Conservation (phyloP, 2,113 vertebrate species). For the Piprites chloris region DNA sequence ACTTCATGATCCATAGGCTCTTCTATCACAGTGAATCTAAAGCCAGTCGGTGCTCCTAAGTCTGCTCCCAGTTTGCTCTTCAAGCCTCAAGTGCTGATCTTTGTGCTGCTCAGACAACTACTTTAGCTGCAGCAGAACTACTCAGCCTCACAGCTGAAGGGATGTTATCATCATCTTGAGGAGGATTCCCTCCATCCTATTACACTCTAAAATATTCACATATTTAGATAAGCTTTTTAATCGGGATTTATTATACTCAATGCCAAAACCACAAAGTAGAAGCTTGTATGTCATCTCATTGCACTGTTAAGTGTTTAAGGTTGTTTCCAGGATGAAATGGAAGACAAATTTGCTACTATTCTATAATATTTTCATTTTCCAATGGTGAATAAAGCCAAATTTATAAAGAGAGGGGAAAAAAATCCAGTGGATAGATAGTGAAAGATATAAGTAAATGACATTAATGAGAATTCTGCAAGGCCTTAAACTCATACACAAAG, state of each 20-base stretch:
- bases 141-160: rapidly evolving
- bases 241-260: not conserved
- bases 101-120: not conserved
- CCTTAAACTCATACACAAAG: not conserved
- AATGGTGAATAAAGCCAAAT: not conserved
- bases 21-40: not conserved
- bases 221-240: not conserved
- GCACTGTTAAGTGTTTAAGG: not conserved
- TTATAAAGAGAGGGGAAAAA: not conserved
- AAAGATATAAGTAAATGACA: not conserved
- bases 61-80: not conserved
- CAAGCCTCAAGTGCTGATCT: not conserved
- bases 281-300: not conserved
- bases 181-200: not conserved
- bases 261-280: not conserved
- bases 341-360: not conserved
- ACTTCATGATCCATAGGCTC: not conserved
- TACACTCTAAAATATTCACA: not conserved
- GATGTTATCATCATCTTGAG: not conserved
- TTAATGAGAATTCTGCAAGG: not conserved
- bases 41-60: not conserved
- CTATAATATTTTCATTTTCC: not conserved
- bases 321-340: not conserved
- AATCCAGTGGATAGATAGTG: not conserved
- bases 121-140: not conserved